These are phyloP conservation scores for Cephus rjabovi DNA, from an alignment of 2,888 invertebrate genomes.

Conservation along the genomic window DNA sequence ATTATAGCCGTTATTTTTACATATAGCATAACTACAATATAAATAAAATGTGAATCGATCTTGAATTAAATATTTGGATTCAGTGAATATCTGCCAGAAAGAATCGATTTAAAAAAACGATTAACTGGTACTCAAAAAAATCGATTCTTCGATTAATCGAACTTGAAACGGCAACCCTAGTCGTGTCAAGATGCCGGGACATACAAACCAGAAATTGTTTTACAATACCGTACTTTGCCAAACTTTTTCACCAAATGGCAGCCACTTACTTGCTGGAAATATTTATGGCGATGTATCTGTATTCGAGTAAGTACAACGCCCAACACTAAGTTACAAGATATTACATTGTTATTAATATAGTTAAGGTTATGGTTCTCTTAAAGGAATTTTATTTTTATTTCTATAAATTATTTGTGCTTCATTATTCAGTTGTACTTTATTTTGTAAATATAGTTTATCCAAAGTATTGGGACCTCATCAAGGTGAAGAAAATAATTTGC, in stretches of 20 bases:
- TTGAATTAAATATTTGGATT: too few species aligned
- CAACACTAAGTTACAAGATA: too few species aligned
- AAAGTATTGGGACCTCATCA: conserved; percentile 73
- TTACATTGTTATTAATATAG: too few species aligned
- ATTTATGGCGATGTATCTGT: conserved; percentile 87
- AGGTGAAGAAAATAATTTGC: conserved; percentile 70
- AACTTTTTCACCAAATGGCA: conserved; percentile 85
- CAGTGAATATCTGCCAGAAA: too few species aligned
- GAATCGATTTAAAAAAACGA: too few species aligned
- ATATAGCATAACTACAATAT: too few species aligned
- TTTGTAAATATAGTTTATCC: conserved; percentile 70
- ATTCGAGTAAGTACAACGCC: conserved; percentile 76
- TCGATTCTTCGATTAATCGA: too few species aligned
- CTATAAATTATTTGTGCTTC: neutral
- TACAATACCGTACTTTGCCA: conserved; percentile 88
- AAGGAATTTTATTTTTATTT: conserved; percentile 6
- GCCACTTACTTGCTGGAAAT: conserved; percentile 84
- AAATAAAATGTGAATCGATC: too few species aligned
- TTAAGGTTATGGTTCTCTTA: too few species aligned
- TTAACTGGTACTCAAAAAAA: too few species aligned
- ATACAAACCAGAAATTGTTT: conserved; percentile 69
- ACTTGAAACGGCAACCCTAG: neutral
- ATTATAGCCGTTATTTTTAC: too few species aligned
- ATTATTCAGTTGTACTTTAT: conserved; percentile 7
- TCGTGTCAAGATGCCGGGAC: conserved; percentile 40